Percentiles rank a stretch among this genome's conserved stretches.
phyloP scores from a whole-genome alignment of 1,140 invertebrate species.

The Neodiprion virginianus region DNA sequence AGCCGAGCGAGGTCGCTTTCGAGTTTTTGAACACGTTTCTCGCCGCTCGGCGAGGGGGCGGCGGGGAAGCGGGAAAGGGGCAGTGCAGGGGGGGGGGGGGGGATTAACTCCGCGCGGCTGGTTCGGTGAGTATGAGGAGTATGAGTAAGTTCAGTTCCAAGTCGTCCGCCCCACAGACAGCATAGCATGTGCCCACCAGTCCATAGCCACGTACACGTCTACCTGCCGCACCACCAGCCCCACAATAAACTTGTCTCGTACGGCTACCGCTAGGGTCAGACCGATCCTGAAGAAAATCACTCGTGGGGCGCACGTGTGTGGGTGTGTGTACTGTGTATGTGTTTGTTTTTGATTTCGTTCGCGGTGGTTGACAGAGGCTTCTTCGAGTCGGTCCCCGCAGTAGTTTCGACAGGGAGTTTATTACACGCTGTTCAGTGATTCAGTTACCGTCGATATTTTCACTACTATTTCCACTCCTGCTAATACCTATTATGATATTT shows the following conservation, averaged over 20 bases:
- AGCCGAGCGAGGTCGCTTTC: neutral
- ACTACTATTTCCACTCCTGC: slow-evolving; percentile 17
- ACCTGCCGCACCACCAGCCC: slow-evolving; percentile 46
- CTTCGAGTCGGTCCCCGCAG: neutral
- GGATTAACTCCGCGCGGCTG: neutral
- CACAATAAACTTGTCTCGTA: slow-evolving; percentile 51
- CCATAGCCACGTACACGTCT: slow-evolving; percentile 41
- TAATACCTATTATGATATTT: slow-evolving; percentile 43
- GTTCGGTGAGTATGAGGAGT: neutral
- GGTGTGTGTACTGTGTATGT: neutral
- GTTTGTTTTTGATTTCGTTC: neutral
- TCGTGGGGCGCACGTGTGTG: slow-evolving; percentile 21
- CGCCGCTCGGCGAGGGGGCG: neutral
- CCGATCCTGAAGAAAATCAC: slow-evolving; percentile 23
- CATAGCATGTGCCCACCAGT: slow-evolving; percentile 57
- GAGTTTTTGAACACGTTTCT: neutral
- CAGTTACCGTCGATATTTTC: neutral
- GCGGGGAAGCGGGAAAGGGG: neutral
- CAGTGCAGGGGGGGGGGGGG: too few species aligned
- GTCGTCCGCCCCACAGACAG: slow-evolving; percentile 28
- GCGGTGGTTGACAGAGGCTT: neutral
- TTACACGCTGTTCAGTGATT: neutral
- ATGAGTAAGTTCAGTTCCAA: neutral
- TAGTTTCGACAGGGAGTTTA: too few species aligned
- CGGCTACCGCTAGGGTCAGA: slow-evolving; percentile 50